Evolutionary conservation across 2,888 invertebrate genomes (phyloP).

Genomic region (Psylliodes chrysocephalus): DNA sequence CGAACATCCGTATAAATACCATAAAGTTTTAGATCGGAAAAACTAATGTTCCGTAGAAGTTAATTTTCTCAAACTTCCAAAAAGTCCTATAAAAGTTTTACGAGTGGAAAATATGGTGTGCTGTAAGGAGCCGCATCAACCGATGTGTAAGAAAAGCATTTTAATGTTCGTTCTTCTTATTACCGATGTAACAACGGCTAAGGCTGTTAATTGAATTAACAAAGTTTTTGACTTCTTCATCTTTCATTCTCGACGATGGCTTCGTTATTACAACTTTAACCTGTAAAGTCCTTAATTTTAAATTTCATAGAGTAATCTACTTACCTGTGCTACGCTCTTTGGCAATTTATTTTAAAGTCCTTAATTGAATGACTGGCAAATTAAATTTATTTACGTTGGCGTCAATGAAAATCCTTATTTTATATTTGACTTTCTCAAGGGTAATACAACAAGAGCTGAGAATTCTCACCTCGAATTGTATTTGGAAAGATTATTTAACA

Average conservation of each 20-base stretch:
- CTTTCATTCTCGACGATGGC: background rate
- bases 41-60: constrained; percentile 16
- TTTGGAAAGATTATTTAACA: too few species aligned
- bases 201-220: constrained; percentile 14
- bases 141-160: constrained; percentile 17
- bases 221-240: background rate
- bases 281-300: constrained; percentile 4
- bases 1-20: constrained; percentile 4
- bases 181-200: constrained; percentile 13
- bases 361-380: background rate
- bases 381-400: background rate
- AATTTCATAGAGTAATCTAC: constrained; percentile 10
- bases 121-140: background rate
- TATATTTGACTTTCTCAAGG: too few species aligned
- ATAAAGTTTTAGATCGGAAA: constrained; percentile 12
- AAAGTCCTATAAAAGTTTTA: constrained; percentile 13
- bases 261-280: background rate
- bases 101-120: constrained; percentile 6
- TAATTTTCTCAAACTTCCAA: constrained; percentile 17
- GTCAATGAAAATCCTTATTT: too few species aligned
- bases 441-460: too few species aligned
- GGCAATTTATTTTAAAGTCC: background rate
- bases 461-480: too few species aligned
- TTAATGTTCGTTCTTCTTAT: constrained; percentile 11
- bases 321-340: background rate